Evolutionary conservation across 2,113 vertebrate genomes (phyloP), one percentile per base, ranked within the genome.

Genomic region (Petroica traversi): DNA sequence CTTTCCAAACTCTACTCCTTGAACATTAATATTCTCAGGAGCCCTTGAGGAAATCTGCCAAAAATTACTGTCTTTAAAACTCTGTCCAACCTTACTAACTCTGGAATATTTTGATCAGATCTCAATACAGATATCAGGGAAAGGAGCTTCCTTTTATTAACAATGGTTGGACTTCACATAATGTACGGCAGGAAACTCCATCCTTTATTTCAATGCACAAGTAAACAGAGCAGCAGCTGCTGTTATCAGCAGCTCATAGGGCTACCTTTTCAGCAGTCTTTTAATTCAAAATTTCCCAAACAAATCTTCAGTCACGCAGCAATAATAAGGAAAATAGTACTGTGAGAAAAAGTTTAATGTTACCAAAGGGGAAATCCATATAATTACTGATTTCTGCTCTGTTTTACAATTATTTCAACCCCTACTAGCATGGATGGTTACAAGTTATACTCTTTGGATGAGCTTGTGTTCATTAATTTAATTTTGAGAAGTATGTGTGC

Each of bases 61-160:
- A 48, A 91, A 92, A 69, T 9, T 3, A 8, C 26, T 25, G 15
- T 49, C 0, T 0, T 34, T 86, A 73, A 80, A 86, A 63, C 28
- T 49, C 45, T 11, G 48, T 59, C 55, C 36, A 93, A 6, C 19
- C 66, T 49, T 46, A 67, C 58, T 16, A 36, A 46, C 23, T 63
- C 40, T 46, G 69, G 88, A 95, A 78, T 51, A 57, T 82, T 96
- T 89, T 23, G 29, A 87, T 89, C 58, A 85, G 87, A 95, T 96
- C 40, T 72, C 54, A 72, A 43, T 43, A 64, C 54, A 95, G 77
- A 95, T 85, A 94, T 2, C 29, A 64, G 45, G 18, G 57, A 75
- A 89, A 78, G 48, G 69, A 64, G n/a, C 49, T 93, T 92, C 86
- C 87, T 93, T 92, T 89, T 57, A 66, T 84, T 93, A 91, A 95